These are phyloP conservation scores for Caenorhabditis elegans DNA, from an alignment of 1,140 invertebrate species.

Conservation along the genomic window WBcel235 BX284604.4:11694501-11695000, in stretches of 20 bases:
- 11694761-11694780: slow-evolving; percentile 51
- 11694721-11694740: background rate
- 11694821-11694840: slow-evolving; percentile 34
- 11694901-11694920: background rate
- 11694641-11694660: slow-evolving; percentile 18
- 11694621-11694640: background rate
- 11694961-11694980: slow-evolving; percentile 22
- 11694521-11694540: too few species aligned
- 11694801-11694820: slow-evolving; percentile 45
- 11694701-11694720: background rate
- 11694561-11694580: background rate
- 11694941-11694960: slow-evolving; percentile 50
- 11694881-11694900: slow-evolving; percentile 24
- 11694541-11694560: background rate
- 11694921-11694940: slow-evolving; percentile 48
- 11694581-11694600: slow-evolving; percentile 1
- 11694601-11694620: background rate
- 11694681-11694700: slow-evolving; percentile 19
- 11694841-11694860: background rate
- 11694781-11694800: slow-evolving; percentile 42
- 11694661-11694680: slow-evolving; percentile 43
- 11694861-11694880: slow-evolving; percentile 43
- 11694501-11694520: background rate
- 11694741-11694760: slow-evolving; percentile 44
- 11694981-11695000: slow-evolving; percentile 40